Base-by-base conservation (phyloP, 2,797 vertebrate genomes). In the Acrossocheilus wenchowensis region DNA sequence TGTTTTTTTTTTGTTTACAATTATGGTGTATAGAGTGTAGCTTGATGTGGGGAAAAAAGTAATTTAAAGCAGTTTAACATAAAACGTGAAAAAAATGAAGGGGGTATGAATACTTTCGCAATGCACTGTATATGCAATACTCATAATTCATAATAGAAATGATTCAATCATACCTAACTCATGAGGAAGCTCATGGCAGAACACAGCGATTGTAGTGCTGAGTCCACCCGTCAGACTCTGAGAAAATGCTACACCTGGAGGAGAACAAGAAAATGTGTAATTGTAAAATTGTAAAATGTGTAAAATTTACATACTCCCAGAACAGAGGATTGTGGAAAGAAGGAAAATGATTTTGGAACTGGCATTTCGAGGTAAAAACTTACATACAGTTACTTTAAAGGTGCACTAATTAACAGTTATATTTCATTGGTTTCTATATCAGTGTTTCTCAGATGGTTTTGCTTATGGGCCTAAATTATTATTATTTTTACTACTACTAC, bases 141-240 rank as follows among this genome's bases (percentile, higher is more conserved):
- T 50, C 30, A 36, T 36, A 3, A 83, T 45, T 23, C 52, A 14
- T 64, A 82, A n/a, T 57, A 7, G 34, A 73, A 48, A 62, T 19
- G 0, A 64, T 7, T 66, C 15, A 14, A 1, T 50, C 91, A 54
- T 91, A 97, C 96, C 96, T 48, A 97, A 92, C 87, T 97, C 96
- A 0, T 96, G 96, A 41, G 96, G 96, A 79, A 96, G 90, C 88
- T 97, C 96, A 0, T 97, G 96, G 83, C 96, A 97, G 86, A 97
- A 95, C 77, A 97, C 96, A 0, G 96, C 96, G 30, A 97, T 88
- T 0, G 95, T 93, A 1, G 96, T 97, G 90, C 96, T 96, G 86
- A 97, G 93, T 45, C 96, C 96, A 0, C 95, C 94, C 14, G 95
- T 89, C 85, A 96, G 77, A 83, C 96, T 92, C 2, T 94, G 92